phyloP scores from a whole-genome alignment of 2,113 vertebrate genomes.

The Pteruthius melanotis region DNA sequence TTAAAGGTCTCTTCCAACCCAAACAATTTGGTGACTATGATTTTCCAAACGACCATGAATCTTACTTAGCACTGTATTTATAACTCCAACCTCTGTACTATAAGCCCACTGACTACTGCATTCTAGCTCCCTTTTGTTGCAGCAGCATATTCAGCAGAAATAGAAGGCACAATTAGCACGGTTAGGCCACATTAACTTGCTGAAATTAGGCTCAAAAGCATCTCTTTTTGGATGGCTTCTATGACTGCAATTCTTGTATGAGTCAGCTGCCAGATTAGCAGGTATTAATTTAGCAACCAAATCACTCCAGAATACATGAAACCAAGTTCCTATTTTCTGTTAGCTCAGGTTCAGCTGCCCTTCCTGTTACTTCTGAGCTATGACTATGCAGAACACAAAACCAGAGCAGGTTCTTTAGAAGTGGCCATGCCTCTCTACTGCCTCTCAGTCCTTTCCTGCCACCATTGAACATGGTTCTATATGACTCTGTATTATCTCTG shows the following conservation, averaged over 20 bases:
- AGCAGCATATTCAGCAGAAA: background rate
- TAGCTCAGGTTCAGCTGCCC: background rate
- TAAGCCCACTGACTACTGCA: background rate
- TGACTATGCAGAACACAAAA: accelerated
- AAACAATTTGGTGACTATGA: background rate
- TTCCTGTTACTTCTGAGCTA: background rate
- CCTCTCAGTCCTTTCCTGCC: background rate
- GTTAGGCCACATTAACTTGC: background rate
- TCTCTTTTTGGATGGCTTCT: background rate
- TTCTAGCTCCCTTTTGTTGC: background rate
- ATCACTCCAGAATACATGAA: background rate
- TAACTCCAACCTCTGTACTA: background rate
- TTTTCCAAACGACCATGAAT: background rate
- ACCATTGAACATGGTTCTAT: accelerated
- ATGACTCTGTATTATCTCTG: background rate
- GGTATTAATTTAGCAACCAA: background rate
- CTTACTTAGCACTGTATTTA: background rate
- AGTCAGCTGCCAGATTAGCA: background rate
- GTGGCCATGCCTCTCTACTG: background rate
- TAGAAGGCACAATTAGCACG: background rate
- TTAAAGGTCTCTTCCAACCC: background rate
- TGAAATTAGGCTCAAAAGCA: background rate
- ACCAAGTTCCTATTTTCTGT: background rate
- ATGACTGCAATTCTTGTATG: background rate
- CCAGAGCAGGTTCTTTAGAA: background rate